Percentiles rank a stretch among this genome's conserved stretches.
Conservation (phyloP, 1,140 invertebrate genomes). For the Fopius arisanus region DNA sequence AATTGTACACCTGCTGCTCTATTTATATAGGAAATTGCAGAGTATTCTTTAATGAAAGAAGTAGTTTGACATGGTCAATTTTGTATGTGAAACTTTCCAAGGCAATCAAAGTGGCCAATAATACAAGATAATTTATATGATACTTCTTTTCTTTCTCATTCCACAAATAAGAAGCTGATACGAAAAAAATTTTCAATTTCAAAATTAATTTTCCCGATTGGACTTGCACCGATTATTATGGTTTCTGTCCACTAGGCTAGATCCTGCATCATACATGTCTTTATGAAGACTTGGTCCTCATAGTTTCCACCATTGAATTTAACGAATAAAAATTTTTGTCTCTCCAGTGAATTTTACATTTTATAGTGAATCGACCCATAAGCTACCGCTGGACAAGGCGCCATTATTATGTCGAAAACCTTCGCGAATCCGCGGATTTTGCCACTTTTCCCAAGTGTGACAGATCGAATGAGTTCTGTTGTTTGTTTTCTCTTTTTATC, state of each 20-base stretch:
- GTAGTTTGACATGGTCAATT: neutral
- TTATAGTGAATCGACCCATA: neutral
- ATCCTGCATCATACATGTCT: neutral
- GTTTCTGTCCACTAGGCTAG: neutral
- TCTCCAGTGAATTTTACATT: neutral
- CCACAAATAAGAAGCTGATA: neutral
- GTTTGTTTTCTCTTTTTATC: neutral
- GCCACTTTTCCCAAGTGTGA: neutral
- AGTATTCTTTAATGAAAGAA: neutral
- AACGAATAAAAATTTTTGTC: conserved; percentile 2
- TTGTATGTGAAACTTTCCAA: neutral
- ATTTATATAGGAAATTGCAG: neutral
- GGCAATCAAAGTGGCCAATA: neutral
- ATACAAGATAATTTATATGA: too few relatives aligned
- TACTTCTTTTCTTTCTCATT: neutral
- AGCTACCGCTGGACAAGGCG: neutral
- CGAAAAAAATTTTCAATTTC: neutral
- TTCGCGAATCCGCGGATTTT: neutral
- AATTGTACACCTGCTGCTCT: neutral
- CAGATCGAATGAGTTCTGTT: neutral
- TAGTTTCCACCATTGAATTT: neutral
- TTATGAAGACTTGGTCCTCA: neutral
- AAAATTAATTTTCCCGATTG: neutral
- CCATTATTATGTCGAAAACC: neutral
- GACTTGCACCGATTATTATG: neutral